Evolutionary conservation across 2,113 vertebrate genomes (phyloP).

Genomic region (Corythornis vintsioides): DNA sequence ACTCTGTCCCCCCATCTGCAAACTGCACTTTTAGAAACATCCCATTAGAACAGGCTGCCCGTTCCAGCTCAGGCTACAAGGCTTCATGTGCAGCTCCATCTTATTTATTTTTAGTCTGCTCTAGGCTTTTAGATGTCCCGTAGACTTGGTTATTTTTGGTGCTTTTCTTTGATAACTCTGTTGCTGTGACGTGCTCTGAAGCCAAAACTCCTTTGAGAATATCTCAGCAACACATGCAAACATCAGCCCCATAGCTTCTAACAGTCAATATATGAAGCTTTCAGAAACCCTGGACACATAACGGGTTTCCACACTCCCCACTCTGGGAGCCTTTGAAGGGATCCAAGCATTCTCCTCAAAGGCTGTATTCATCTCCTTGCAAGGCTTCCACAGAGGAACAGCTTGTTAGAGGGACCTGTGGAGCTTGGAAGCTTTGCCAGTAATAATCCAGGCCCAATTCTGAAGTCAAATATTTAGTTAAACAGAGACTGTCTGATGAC

Average conservation of each 20-base stretch:
- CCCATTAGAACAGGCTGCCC: not conserved
- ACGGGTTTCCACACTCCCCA: not conserved
- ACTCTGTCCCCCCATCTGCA: not conserved
- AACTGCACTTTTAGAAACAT: not conserved
- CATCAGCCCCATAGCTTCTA: constrained; percentile 4
- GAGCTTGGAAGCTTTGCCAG: constrained; percentile 57
- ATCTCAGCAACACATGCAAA: constrained; percentile 17
- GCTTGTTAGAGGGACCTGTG: constrained; percentile 51
- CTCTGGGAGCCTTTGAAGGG: constrained; percentile 1
- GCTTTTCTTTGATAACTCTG: constrained; percentile 53
- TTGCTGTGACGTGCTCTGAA: not conserved
- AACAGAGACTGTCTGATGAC: constrained; percentile 57
- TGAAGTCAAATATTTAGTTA: constrained; percentile 64
- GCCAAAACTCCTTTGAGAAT: constrained; percentile 11
- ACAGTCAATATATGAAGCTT: not conserved
- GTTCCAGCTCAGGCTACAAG: not conserved
- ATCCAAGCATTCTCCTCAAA: constrained; percentile 56
- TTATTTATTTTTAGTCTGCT: constrained; percentile 34
- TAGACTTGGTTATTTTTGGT: constrained; percentile 43
- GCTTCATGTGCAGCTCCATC: constrained; percentile 17
- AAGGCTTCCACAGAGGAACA: constrained; percentile 42
- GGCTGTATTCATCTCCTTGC: constrained; percentile 53
- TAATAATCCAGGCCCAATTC: constrained; percentile 49
- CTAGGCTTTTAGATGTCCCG: not conserved
- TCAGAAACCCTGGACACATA: constrained; percentile 25